A percentile compares a stretch with the other conserved stretches of the same genome.
phyloP scores from a whole-genome alignment of 2,113 vertebrate genomes.

The Rhombomys opimus region DNA sequence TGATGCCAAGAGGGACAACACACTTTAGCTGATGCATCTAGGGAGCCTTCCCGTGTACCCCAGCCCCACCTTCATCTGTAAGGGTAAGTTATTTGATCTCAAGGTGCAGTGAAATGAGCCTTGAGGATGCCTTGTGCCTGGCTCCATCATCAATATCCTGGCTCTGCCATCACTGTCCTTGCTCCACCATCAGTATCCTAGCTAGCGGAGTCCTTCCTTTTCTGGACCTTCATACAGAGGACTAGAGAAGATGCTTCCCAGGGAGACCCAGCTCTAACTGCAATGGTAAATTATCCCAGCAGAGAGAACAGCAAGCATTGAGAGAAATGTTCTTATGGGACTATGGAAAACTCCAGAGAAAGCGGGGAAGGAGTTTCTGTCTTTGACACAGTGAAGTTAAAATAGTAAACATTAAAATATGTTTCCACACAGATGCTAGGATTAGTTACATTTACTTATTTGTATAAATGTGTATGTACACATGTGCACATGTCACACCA shows the following conservation, averaged over 20 bases:
- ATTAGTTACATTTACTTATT: background rate
- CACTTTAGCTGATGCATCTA: background rate
- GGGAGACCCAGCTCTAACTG: background rate
- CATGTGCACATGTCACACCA: no score
- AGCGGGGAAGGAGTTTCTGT: background rate
- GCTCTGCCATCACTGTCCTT: background rate
- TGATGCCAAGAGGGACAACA: background rate
- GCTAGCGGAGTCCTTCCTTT: background rate
- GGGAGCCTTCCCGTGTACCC: background rate
- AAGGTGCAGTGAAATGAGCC: background rate
- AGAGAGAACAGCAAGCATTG: accelerated
- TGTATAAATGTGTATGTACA: background rate
- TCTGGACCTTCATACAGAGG: background rate
- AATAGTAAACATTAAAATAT: background rate
- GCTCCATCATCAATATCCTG: background rate
- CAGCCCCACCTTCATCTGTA: background rate
- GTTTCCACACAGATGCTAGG: background rate
- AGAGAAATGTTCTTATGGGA: background rate
- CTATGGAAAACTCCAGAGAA: background rate
- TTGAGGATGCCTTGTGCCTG: background rate
- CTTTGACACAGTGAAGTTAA: background rate
- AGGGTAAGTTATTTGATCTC: background rate
- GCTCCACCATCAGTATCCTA: background rate
- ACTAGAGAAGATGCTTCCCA: background rate
- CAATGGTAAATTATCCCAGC: background rate